These are phyloP conservation scores for Acanthurus leucopareius DNA, from an alignment of 2,797 vertebrate genomes.

Conservation along the genomic window DNA sequence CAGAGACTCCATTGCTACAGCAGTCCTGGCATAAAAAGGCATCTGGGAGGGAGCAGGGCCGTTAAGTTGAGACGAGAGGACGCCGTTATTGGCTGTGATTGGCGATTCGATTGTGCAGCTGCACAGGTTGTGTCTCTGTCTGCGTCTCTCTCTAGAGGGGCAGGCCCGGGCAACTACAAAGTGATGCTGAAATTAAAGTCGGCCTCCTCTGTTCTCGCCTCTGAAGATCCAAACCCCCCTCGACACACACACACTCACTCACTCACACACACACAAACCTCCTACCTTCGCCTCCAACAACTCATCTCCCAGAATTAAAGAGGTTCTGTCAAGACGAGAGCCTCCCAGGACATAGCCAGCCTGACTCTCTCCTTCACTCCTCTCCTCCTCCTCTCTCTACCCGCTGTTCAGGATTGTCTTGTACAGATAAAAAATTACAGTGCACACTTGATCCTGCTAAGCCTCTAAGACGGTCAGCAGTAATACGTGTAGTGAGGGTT, in stretches of 20 bases:
- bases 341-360: constrained; percentile 44
- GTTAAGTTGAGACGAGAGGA: constrained; percentile 65
- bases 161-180: constrained; percentile 72
- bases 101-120: constrained; percentile 63
- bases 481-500: background rate
- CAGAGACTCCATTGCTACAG: constrained; percentile 26
- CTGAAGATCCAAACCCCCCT: constrained; percentile 57
- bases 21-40: constrained; percentile 13
- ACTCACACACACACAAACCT: background rate
- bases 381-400: background rate
- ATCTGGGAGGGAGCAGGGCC: constrained; percentile 34
- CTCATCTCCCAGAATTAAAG: constrained; percentile 73
- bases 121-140: constrained; percentile 50
- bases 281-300: constrained; percentile 27
- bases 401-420: background rate
- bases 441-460: background rate
- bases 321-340: constrained; percentile 67
- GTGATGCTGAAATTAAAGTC: constrained; percentile 77
- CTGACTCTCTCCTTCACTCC: background rate
- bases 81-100: constrained; percentile 70
- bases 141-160: constrained; percentile 22
- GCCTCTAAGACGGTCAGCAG: background rate
- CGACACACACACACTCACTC: background rate
- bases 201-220: constrained; percentile 58
- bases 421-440: background rate